Percentiles rank a stretch among this genome's conserved stretches.
Evolutionary conservation across 2,113 vertebrate genomes (phyloP).

Genomic region (Cathartes aura): DNA sequence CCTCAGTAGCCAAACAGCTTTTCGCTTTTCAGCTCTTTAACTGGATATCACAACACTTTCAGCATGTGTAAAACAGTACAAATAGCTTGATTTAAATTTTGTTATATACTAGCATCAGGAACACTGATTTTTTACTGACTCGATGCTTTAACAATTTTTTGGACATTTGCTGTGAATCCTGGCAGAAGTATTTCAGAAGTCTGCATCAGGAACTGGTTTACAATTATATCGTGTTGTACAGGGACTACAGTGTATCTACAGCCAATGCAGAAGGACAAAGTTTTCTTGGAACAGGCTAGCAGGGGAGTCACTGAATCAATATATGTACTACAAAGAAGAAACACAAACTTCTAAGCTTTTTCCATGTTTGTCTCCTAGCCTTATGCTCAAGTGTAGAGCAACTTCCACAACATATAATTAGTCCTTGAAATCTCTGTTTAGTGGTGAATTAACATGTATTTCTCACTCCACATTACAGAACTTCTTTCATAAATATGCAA

Average conservation of each 20-base stretch:
- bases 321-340: not conserved
- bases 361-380: not conserved
- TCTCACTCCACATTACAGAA: not conserved
- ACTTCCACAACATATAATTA: not conserved
- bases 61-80: not conserved
- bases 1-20: not conserved
- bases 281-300: not conserved
- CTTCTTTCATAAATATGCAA: not conserved
- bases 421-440: not conserved
- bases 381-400: not conserved
- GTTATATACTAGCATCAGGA: not conserved
- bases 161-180: not conserved
- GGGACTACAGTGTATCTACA: not conserved
- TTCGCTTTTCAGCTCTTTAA: not conserved
- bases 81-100: not conserved
- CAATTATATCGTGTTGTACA: not conserved
- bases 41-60: not conserved
- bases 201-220: not conserved
- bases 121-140: not conserved
- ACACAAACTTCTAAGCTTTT: not conserved
- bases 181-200: not conserved
- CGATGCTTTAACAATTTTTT: not conserved
- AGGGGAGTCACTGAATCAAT: not conserved
- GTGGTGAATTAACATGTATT: not conserved
- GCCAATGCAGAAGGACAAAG: too few species aligned